Base-by-base conservation (phyloP, 2,888 invertebrate species). In the Cabera pusaria region DNA sequence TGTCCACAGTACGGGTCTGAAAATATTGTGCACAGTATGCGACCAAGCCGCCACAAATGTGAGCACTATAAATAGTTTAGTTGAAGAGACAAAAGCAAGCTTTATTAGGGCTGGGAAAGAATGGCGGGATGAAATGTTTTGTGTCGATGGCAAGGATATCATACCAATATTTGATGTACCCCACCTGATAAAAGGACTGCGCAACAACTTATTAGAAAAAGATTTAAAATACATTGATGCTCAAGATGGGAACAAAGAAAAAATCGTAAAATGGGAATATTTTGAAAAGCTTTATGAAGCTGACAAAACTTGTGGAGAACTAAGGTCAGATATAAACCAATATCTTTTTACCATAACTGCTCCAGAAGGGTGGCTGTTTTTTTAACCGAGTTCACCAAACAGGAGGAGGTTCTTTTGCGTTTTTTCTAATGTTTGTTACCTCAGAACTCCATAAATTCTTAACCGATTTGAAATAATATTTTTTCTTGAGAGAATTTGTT, bases 261-360 rank as follows among this genome's bases (percentile, higher is more conserved):
- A 19, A 19, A 19, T 19, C 6, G 19, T 19, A 1, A 19, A 19
- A n/a, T 19, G 19, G 19, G n/a, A 19, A 19, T n/a, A 19, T 19
- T 19, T 19, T n/a, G 19, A 19, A 52, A 47, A n/a, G n/a, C n/a
- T n/a, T n/a, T n/a, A n/a, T n/a, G n/a, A n/a, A n/a, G n/a, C n/a
- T n/a, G n/a, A n/a, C n/a, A n/a, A n/a, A n/a, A n/a, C n/a, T n/a
- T n/a, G n/a, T n/a, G n/a, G n/a, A n/a, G n/a, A n/a, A n/a, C n/a
- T n/a, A n/a, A n/a, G n/a, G n/a, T n/a, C n/a, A n/a, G n/a, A n/a
- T n/a, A n/a, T n/a, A n/a, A n/a, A n/a, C n/a, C n/a, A n/a, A n/a
- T n/a, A n/a, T n/a, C n/a, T n/a, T n/a, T n/a, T n/a, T n/a, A n/a
- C n/a, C n/a, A n/a, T n/a, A n/a, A n/a, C n/a, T n/a, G n/a, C n/a